A percentile compares a stretch with the other conserved stretches of the same genome.
Evolutionary conservation across 2,888 invertebrate genomes (phyloP).

Genomic region (Teinopalpus imperialis): DNA sequence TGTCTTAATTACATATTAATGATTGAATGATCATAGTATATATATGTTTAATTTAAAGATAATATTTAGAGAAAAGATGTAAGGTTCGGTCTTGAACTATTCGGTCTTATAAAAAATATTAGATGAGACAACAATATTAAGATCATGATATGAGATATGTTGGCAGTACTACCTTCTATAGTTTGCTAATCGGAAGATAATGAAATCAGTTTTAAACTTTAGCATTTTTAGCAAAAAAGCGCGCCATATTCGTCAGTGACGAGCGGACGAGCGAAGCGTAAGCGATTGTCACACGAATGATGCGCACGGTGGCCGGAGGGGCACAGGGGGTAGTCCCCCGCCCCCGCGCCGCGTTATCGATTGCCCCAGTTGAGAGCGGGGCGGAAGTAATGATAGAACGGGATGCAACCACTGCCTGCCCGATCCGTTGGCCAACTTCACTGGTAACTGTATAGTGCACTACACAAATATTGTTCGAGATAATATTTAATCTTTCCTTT

Average conservation of each 20-base stretch:
- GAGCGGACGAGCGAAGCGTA: constrained; percentile 51
- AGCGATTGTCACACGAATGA: constrained; percentile 78
- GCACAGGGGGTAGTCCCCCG: constrained; percentile 44
- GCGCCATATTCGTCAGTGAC: constrained; percentile 14
- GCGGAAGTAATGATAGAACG: constrained; percentile 79
- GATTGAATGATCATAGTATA: too few relatives aligned
- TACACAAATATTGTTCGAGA: constrained; percentile 71
- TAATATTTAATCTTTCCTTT: constrained; percentile 69
- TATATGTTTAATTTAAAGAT: too few relatives aligned
- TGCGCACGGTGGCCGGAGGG: constrained; percentile 58
- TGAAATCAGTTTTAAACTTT: background rate
- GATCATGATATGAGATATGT: too few relatives aligned
- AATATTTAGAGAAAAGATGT: too few relatives aligned
- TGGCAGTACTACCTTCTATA: too few relatives aligned
- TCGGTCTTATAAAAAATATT: too few relatives aligned
- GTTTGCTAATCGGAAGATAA: too few relatives aligned
- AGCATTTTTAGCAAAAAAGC: constrained; percentile 18
- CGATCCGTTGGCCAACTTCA: constrained; percentile 69
- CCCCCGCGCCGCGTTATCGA: constrained; percentile 77
- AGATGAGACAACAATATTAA: too few relatives aligned
- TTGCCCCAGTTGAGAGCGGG: constrained; percentile 85
- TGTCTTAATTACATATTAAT: too few relatives aligned
- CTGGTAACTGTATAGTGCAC: constrained; percentile 69
- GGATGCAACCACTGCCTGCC: constrained; percentile 78
- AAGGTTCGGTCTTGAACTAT: too few relatives aligned